Evolutionary conservation across 2,888 invertebrate species (phyloP), one percentile per base, ranked within the genome.

Genomic region (Cactoblastis cactorum): DNA sequence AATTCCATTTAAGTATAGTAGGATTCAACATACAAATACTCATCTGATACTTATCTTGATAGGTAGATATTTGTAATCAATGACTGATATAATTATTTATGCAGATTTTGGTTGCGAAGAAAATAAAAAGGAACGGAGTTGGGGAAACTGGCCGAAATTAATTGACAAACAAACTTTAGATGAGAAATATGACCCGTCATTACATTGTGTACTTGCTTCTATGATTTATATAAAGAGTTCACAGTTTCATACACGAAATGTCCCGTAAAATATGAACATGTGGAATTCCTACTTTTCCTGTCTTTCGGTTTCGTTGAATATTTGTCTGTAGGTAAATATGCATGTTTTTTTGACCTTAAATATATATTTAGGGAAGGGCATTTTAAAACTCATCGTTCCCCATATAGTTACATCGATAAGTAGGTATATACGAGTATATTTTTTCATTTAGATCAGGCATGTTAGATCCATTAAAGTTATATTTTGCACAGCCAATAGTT

Each of bases 211-310:
- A 37, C 17, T 37, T 11, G 1, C 5, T 4, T 22, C 22, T 17
- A 37, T 37, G 17, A 37, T 37, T 37, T 37, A 37, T 37, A 15
- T 6, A 18, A 15, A 12, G 43, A 24, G 28, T 28, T 43, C 24
- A 9, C 28, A 24, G 24, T 28, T 43, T 24, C 15, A 15, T 28
- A 15, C 17, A 28, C 46, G 50, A 45, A 57, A 54, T 52, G 55
- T 57, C 56, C 50, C 43, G 46, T 52, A 51, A 55, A 52, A 53
- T 45, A 39, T 41, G 54, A 59, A 52, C 50, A 34, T 39, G 47
- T 56, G 50, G 52, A 49, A 48, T 34, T 49, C 52, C 51, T 53
- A 53, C 50, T 57, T 54, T 51, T 52, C 55, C 58, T 60, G 50
- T 56, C 35, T 46, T 11, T 18, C 11, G 8, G 9, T 46, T 18